Percentiles rank a stretch among this genome's conserved stretches.
These are phyloP conservation scores for Marmota flaviventris DNA, from an alignment of 2,113 vertebrate genomes.

Conservation along the genomic window DNA sequence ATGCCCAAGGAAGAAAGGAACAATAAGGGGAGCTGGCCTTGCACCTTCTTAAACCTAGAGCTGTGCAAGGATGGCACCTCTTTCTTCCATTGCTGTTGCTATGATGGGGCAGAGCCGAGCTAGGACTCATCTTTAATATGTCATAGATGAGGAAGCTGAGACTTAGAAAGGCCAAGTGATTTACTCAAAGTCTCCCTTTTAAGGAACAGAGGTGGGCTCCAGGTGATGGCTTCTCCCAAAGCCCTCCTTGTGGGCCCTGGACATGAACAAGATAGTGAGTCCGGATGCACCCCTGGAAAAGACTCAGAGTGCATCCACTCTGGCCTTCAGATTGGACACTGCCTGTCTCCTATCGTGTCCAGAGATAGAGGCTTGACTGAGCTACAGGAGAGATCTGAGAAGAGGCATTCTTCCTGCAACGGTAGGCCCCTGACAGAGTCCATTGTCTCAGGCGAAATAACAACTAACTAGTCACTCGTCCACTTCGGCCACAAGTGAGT, in stretches of 20 bases:
- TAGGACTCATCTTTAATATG: background rate
- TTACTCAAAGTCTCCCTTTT: background rate
- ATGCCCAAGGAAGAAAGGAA: background rate
- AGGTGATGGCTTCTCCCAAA: background rate
- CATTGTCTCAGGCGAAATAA: background rate
- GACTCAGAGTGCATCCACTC: too few relatives aligned
- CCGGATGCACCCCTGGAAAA: too few relatives aligned
- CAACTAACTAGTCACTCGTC: background rate
- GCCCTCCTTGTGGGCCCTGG: background rate
- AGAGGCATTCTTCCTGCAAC: background rate
- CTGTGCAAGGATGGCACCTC: background rate
- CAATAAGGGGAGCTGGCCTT: background rate
- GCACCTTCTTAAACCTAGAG: background rate
- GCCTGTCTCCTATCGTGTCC: background rate
- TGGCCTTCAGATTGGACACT: background rate
- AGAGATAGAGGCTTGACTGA: background rate
- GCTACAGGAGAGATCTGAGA: background rate
- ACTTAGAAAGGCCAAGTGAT: background rate
- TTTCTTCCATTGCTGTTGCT: background rate
- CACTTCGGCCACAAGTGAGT: background rate
- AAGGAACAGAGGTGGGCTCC: background rate
- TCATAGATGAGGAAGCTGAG: background rate
- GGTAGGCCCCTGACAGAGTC: background rate
- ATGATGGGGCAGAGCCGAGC: fast-evolving
- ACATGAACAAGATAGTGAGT: background rate